Base-by-base conservation (phyloP, 2,797 vertebrate species). In the Gastrophryne carolinensis region DNA sequence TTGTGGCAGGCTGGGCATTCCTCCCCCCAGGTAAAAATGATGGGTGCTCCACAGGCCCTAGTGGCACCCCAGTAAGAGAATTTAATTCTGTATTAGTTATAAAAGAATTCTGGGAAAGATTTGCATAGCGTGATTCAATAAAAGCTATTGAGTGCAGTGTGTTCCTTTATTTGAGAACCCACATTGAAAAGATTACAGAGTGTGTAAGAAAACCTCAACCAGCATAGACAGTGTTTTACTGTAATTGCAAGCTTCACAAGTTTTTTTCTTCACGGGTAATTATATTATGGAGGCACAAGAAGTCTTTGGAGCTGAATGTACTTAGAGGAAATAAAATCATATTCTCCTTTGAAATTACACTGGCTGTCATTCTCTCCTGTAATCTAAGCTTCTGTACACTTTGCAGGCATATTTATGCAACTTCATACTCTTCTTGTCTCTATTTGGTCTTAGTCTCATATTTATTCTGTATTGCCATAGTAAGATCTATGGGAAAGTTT, bases 271-370 rank as follows among this genome's bases (percentile, higher is more conserved):
- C 1, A 12, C 74, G 81, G 82, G 62, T 70, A 56, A 79, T 49
- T 76, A 79, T 80, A 72, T 81, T 87, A 81, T 79, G 66, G 67
- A 78, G 34, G 52, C 41, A 11, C n/a, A 52, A 82, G 81, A 86
- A 73, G 81, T 78, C 86, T 82, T 66, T 73, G 47, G 75, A 6
- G 58, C 74, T 13, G 41, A 19, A 66, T 80, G 37, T 72, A 58
- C 29, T 27, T n/a, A 47, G 61, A 50, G 19, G 1, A 35, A 54
- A 54, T 19, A 34, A 64, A 44, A 64, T 49, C 37, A 19, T 32
- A 49, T 73, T 81, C 50, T 35, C 5, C 30, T 7, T 35, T 35
- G 56, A 19, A 35, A 35, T 37, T 21, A 37, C 30, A 34, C 9
- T 26, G 50, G 47, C 64, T 53, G 35, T 67, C 66, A 78, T 72